These are phyloP conservation scores for Papilio demoleus DNA, from an alignment of 2,888 invertebrate species.

Conservation along the genomic window DNA sequence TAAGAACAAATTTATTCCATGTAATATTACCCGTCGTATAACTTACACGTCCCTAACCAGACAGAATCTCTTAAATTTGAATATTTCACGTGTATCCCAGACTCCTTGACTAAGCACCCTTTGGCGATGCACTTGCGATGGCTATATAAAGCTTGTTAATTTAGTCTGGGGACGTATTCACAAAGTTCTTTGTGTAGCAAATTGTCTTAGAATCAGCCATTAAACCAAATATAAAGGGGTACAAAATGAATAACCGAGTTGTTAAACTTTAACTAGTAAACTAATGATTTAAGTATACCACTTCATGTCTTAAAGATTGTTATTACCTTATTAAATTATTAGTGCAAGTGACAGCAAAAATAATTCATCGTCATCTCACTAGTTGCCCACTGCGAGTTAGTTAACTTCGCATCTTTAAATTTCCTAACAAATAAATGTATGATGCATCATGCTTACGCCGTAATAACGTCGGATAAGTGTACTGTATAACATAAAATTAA, in stretches of 20 bases:
- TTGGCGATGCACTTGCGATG: constrained; percentile 12
- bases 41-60: not conserved
- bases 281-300: not conserved
- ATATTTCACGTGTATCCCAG: constrained; percentile 10
- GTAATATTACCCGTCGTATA: not conserved
- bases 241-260: not conserved
- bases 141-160: constrained; percentile 10
- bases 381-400: too few relatives aligned
- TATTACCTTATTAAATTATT: too few relatives aligned
- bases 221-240: not conserved
- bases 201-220: constrained; percentile 3
- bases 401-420: too few relatives aligned
- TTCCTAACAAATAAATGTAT: too few relatives aligned
- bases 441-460: too few relatives aligned
- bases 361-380: too few relatives aligned
- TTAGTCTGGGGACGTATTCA: not conserved
- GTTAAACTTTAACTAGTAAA: not conserved
- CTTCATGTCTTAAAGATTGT: too few relatives aligned
- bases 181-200: not conserved
- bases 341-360: too few relatives aligned
- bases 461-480: too few relatives aligned
- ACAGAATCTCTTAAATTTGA: constrained; percentile 7
- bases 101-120: constrained; percentile 18
- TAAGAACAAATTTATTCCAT: not conserved
- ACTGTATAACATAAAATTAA: too few relatives aligned